Evolutionary conservation across 2,888 invertebrate genomes (phyloP), one percentile per base, ranked within the genome.

Genomic region (Urechis unicinctus): DNA sequence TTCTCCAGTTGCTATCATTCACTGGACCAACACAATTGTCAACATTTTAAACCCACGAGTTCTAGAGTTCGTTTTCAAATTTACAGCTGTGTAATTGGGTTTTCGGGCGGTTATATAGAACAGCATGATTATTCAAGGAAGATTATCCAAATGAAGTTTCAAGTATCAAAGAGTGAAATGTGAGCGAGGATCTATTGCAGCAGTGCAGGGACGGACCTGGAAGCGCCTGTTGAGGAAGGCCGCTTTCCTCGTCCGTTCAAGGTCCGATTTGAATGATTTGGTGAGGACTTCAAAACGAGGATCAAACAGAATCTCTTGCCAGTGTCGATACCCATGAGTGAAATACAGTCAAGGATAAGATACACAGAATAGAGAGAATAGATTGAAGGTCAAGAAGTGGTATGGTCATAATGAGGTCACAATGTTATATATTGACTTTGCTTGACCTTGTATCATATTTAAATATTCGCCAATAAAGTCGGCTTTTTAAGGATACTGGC

Each of bases 281-380:
- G 62, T 62, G 48, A 66, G 55, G 36, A 66, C 53, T 26, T 60
- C 60, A 48, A 65, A 66, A 31, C 66, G 59, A 41, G 64, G 61
- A 50, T 66, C 66, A 3, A 46, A 55, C 9, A 66, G 50, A 28
- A 66, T 66, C 28, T 66, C 66, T 55, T 65, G 63, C 66, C 66
- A 66, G 55, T 65, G 63, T 4, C 64, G 59, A 46, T 66, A 66
- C 22, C 66, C 66, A 29, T 66, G 66, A 13, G 62, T 64, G 49
- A 41, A 30, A 17, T 47, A 31, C 9, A 36, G 36, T 36, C 36
- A 36, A 36, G 36, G n/a, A 2, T 17, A n/a, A n/a, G n/a, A n/a
- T n/a, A n/a, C n/a, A n/a, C n/a, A n/a, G n/a, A n/a, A n/a, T n/a
- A n/a, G n/a, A n/a, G n/a, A n/a, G n/a, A n/a, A n/a, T n/a, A n/a